Conservation (phyloP, 2,797 vertebrate genomes). For the Syngnathus acus region DNA sequence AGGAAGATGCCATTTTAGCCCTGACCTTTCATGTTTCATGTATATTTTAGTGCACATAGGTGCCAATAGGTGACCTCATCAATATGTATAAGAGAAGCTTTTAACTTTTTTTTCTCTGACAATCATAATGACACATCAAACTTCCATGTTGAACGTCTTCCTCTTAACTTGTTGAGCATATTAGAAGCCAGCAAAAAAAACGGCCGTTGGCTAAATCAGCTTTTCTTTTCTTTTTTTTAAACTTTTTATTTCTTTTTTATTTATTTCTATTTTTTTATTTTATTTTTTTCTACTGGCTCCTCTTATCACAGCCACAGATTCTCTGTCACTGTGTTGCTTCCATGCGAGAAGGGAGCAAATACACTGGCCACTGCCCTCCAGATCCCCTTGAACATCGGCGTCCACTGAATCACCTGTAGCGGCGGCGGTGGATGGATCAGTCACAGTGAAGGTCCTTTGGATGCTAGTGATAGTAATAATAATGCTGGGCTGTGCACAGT, state of each 20-base stretch:
- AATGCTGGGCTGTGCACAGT: neutral
- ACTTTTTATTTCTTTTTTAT: too few relatives aligned
- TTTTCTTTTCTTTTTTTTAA: neutral
- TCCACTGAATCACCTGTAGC: constrained; percentile 19
- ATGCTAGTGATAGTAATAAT: constrained; percentile 6
- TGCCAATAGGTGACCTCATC: constrained; percentile 1
- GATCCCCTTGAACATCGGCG: constrained; percentile 15
- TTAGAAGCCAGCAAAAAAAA: neutral
- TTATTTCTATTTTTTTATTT: too few relatives aligned
- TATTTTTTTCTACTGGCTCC: neutral
- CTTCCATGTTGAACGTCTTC: neutral
- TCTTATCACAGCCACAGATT: neutral
- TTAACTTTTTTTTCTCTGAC: neutral
- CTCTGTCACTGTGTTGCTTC: constrained; percentile 1
- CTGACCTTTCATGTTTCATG: neutral
- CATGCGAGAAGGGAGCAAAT: constrained; percentile 16
- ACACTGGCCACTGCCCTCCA: constrained; percentile 3
- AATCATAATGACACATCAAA: neutral
- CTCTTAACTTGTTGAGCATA: neutral
- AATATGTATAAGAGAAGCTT: neutral
- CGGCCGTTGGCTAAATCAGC: neutral
- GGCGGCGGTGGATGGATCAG: constrained; percentile 13
- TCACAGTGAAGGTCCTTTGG: neutral
- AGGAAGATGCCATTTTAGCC: neutral
- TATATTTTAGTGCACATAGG: constrained; percentile 9